phyloP scores from a whole-genome alignment of 2,888 invertebrate genomes.

The Pyrrhosoma nymphula region DNA sequence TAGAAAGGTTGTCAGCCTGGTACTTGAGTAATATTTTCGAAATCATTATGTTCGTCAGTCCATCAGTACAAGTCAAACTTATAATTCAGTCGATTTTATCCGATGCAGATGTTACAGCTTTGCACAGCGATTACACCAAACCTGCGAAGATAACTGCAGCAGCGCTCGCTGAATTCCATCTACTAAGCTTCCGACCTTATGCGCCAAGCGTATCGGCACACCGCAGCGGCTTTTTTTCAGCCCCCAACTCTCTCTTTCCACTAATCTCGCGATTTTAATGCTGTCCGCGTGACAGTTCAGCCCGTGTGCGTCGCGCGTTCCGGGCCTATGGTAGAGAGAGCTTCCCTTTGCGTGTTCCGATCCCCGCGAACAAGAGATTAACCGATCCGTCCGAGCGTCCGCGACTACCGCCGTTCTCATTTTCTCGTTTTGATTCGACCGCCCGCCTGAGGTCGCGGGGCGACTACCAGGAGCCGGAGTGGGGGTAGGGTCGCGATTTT shows the following conservation, averaged over 20 bases:
- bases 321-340: neutral
- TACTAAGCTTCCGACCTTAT: neutral
- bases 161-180: neutral
- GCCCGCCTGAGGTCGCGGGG: neutral
- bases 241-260: neutral
- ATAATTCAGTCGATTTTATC: neutral
- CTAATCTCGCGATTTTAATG: slow-evolving; percentile 27
- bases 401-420: neutral
- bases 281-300: neutral
- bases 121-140: neutral
- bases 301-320: neutral
- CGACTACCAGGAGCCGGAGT: neutral
- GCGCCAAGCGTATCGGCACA: neutral
- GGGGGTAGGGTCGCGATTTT: neutral
- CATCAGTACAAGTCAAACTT: neutral
- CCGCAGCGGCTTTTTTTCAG: neutral
- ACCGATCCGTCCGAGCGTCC: slow-evolving; percentile 2
- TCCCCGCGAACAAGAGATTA: slow-evolving; percentile 14
- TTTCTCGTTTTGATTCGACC: slow-evolving; percentile 22
- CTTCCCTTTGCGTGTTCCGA: neutral
- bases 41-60: neutral
- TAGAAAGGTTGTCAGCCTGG: too few relatives aligned
- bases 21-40: too few relatives aligned
- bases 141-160: neutral
- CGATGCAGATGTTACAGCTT: neutral